Evolutionary conservation across 2,113 vertebrate genomes (phyloP).

Genomic region (Entelurus aequoreus): DNA sequence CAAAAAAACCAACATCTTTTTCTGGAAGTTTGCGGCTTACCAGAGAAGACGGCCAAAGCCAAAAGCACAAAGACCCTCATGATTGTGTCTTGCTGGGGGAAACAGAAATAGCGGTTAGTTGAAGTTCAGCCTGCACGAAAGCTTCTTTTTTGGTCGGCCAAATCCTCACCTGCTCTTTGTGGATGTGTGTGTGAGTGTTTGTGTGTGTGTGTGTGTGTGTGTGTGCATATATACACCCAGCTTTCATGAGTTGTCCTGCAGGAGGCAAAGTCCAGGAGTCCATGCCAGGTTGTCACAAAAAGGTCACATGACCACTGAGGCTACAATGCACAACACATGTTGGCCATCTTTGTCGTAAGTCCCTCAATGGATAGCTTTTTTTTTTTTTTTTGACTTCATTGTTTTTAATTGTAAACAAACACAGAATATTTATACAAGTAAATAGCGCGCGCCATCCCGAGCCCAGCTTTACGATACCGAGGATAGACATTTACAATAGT

Average conservation of each 20-base stretch:
- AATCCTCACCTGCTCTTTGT: constrained; percentile 48
- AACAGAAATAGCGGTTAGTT: constrained; percentile 1
- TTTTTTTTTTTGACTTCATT: too few relatives aligned
- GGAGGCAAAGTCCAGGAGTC: constrained; percentile 65
- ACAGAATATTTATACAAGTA: too few relatives aligned
- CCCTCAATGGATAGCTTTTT: background rate
- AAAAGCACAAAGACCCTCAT: constrained; percentile 64
- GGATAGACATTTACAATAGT: too few relatives aligned
- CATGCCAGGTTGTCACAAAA: constrained; percentile 61
- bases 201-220: constrained; percentile 13
- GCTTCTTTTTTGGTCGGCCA: background rate
- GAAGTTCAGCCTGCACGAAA: background rate
- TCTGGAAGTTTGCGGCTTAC: constrained; percentile 36
- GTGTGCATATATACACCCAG: constrained; percentile 53
- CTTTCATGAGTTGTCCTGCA: constrained; percentile 47
- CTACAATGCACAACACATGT: background rate
- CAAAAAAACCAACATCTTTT: too few relatives aligned
- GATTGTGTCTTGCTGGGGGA: constrained; percentile 34
- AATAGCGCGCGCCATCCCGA: too few relatives aligned
- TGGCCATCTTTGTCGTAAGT: background rate
- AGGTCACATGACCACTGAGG: constrained; percentile 18
- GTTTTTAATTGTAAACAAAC: too few relatives aligned
- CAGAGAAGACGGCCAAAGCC: constrained; percentile 57
- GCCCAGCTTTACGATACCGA: too few relatives aligned
- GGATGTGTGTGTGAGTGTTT: constrained; percentile 21